A percentile compares a stretch with the other conserved stretches of the same genome.
phyloP scores from a whole-genome alignment of 2,888 invertebrate genomes.

The Opisthograptis luteolata region DNA sequence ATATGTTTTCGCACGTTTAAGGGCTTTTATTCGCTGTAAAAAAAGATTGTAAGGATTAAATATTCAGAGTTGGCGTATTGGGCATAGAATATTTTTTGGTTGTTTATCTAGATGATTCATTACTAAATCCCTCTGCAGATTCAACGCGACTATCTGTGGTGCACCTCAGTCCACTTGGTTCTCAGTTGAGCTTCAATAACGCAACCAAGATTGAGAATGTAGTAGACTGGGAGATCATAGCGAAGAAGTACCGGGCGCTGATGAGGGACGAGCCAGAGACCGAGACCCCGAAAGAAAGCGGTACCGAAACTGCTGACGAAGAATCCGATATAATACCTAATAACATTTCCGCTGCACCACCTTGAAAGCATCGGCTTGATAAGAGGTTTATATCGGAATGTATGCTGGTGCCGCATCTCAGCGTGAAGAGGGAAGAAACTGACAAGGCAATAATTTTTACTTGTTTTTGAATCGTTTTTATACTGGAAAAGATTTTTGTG shows the following conservation, averaged over 20 bases:
- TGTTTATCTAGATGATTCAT: background rate
- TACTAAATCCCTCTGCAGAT: slow-evolving; percentile 68
- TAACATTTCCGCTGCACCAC: slow-evolving; percentile 67
- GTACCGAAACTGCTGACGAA: slow-evolving; percentile 71
- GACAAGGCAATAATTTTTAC: slow-evolving; percentile 8
- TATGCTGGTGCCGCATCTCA: background rate
- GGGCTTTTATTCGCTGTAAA: no score
- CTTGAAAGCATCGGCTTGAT: slow-evolving; percentile 52
- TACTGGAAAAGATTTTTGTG: slow-evolving; percentile 9
- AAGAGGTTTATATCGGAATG: background rate
- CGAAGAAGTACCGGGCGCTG: slow-evolving; percentile 93
- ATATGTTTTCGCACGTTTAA: no score
- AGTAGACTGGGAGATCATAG: slow-evolving; percentile 95
- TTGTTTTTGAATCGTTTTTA: slow-evolving; percentile 13
- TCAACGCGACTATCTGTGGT: slow-evolving; percentile 91
- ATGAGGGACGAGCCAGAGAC: slow-evolving; percentile 74
- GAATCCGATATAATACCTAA: slow-evolving; percentile 74
- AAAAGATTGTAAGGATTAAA: no score
- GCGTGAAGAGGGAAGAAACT: background rate
- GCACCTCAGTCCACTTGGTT: slow-evolving; percentile 92
- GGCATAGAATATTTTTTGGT: no score
- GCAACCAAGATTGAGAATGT: slow-evolving; percentile 93
- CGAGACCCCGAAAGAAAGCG: slow-evolving; percentile 68
- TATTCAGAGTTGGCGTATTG: no score
- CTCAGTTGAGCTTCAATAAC: slow-evolving; percentile 92